Base-by-base conservation (phyloP, 1,140 invertebrate genomes). In the Diploscapter pachys region DNA sequence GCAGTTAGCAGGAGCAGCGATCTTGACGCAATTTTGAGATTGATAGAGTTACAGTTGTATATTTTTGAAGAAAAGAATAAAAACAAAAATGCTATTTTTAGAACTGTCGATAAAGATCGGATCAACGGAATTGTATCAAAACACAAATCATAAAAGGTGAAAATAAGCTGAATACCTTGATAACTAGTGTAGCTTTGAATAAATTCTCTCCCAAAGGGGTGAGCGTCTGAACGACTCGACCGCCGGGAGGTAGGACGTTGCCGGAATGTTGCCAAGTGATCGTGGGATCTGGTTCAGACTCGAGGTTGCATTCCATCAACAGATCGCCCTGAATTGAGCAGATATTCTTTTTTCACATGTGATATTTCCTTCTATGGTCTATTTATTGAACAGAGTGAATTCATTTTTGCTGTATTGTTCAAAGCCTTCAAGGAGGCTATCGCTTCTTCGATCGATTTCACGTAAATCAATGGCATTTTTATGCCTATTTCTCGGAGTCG, bases 221-320 rank as follows among this genome's bases (percentile, higher is more conserved):
- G 52, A 65, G 67, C 92, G 80, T 94, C 92, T 86, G 93, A 90
- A 78, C 88, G 88, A 83, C 90, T 92, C 83, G 93, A 92, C 77
- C 88, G 87, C 80, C 96, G 92, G 55, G 63, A 55, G 64, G 52
- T 13, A 74, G 63, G 55, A 71, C 52, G 53, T 72, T 65, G 79
- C 91, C 90, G 63, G 92, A 93, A 82, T 95, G 93, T 61, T 80
- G 76, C 85, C 85, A 85, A 9, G 68, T 64, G 67, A 85, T 82
- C 8, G 79, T 72, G 48, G 85, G 82, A 61, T 73, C 68, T 50
- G 84, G 84, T 75, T 86, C 83, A 78, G 86, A 81, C 77, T 86
- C 85, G 73, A 86, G 80, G 74, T 85, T 88, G 87, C 95, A 97
- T 88, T 96, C 94, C 93, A 97, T 95, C 79, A 96, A 91, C 79